Evolutionary conservation across 2,113 vertebrate genomes (phyloP).

Genomic region (Oreochromis tanganicae): DNA sequence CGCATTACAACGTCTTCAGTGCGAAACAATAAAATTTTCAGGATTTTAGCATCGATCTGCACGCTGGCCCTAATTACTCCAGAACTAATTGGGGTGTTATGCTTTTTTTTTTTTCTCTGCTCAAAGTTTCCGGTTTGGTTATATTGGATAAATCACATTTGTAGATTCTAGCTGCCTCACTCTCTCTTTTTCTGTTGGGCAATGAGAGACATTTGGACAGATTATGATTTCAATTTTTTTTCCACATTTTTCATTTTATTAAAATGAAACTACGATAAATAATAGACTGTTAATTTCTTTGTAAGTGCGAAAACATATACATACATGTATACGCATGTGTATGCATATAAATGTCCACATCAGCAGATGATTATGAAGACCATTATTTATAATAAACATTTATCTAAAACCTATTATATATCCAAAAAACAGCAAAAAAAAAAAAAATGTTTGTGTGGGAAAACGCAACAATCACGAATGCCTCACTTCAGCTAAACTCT

Average conservation of each 20-base stretch:
- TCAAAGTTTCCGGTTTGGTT: not conserved
- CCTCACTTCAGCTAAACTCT: not conserved
- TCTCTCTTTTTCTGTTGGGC: not conserved
- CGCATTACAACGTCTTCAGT: not conserved
- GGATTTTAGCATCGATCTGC: not conserved
- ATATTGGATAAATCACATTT: not conserved
- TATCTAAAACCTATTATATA: not conserved
- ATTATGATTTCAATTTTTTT: not conserved
- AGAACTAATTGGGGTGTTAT: not conserved
- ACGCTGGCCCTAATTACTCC: not conserved
- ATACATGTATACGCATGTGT: no score
- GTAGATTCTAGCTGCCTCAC: not conserved
- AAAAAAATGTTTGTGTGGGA: not conserved
- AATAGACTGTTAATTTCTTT: not conserved
- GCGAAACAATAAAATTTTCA: not conserved
- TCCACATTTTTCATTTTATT: not conserved
- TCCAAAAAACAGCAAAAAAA: rapidly evolving
- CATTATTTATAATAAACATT: no score
- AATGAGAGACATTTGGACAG: not conserved
- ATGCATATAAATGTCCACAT: not conserved
- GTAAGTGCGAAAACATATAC: not conserved
- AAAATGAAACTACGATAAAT: not conserved
- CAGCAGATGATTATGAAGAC: no score
- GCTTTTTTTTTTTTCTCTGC: not conserved
- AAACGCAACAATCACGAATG: not conserved